Percentiles rank a stretch among this genome's conserved stretches.
These are phyloP conservation scores for Lindbergichthys nudifrons DNA, from an alignment of 2,797 vertebrate genomes.

Conservation along the genomic window DNA sequence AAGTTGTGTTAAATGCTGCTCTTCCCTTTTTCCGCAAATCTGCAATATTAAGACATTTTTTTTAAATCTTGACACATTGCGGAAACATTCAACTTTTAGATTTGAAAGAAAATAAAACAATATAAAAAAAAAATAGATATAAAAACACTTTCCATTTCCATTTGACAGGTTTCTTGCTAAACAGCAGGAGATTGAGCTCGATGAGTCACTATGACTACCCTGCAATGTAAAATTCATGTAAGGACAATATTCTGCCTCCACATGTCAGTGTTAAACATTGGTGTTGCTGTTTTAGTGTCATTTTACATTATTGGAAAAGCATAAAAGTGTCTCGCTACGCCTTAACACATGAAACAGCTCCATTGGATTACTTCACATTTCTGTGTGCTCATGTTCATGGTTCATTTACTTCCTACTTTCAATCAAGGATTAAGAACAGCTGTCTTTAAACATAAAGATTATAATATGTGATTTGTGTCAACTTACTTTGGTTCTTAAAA, in stretches of 20 bases:
- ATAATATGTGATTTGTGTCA: slow-evolving; percentile 74
- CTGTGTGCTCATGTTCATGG: slow-evolving; percentile 66
- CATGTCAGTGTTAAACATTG: slow-evolving; percentile 74
- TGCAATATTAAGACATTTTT: background rate
- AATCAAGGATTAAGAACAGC: slow-evolving; percentile 82
- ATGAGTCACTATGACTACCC: slow-evolving; percentile 76
- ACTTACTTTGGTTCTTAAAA: slow-evolving; percentile 55
- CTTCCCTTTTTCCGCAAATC: background rate
- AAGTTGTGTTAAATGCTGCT: background rate
- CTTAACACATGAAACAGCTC: slow-evolving; percentile 63
- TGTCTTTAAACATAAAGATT: slow-evolving; percentile 82
- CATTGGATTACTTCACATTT: slow-evolving; percentile 73
- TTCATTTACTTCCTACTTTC: slow-evolving; percentile 76
- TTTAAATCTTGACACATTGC: background rate
- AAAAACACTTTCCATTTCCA: slow-evolving; percentile 43
- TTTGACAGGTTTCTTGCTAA: slow-evolving; percentile 73
- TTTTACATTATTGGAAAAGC: slow-evolving; percentile 79
- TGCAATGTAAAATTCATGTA: slow-evolving; percentile 73
- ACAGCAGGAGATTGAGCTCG: slow-evolving; percentile 62
- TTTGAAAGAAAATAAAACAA: slow-evolving; percentile 16
- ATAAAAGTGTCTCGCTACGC: slow-evolving; percentile 66
- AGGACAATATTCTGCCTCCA: slow-evolving; percentile 77
- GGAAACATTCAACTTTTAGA: slow-evolving; percentile 20
- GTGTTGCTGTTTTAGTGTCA: slow-evolving; percentile 78
- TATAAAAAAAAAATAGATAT: slow-evolving; percentile 44